These are phyloP conservation scores for Syngnathus acus DNA, from an alignment of 2,797 vertebrate species.

Conservation along the genomic window DNA sequence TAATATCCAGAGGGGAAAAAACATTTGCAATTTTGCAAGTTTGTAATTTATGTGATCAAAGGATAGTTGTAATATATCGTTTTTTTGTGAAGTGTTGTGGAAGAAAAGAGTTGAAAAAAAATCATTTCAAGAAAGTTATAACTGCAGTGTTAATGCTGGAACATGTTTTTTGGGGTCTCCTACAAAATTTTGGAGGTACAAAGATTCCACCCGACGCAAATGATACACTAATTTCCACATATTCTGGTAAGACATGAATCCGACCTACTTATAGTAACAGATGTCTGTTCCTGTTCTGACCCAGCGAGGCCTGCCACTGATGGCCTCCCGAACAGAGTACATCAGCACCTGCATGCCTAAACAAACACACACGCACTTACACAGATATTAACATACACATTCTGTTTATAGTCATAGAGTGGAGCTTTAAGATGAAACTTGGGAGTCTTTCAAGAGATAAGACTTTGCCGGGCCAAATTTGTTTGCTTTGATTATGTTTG, in stretches of 20 bases:
- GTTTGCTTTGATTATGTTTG: background rate
- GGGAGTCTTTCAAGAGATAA: background rate
- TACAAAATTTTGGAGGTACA: too few species aligned
- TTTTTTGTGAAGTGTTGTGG: too few species aligned
- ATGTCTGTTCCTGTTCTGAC: conserved; percentile 88
- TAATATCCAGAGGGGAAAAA: too few species aligned
- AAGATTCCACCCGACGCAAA: too few species aligned
- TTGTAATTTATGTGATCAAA: background rate
- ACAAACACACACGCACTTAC: conserved; percentile 54
- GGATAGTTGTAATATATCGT: background rate
- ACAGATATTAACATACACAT: background rate
- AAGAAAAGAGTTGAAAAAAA: too few species aligned
- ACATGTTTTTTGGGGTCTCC: too few species aligned
- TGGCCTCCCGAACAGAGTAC: conserved; percentile 97
- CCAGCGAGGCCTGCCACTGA: conserved; percentile 83
- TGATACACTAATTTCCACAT: background rate
- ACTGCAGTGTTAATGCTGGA: too few species aligned
- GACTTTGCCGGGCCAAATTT: background rate
- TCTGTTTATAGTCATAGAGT: too few species aligned
- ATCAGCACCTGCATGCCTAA: conserved; percentile 96
- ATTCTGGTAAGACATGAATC: background rate
- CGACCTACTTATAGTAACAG: conserved; percentile 96
- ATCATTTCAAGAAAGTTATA: too few species aligned
- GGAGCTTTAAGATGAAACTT: background rate
- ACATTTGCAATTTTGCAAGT: too few species aligned